phyloP scores from a whole-genome alignment of 2,888 invertebrate species.

The Eulithis testata region DNA sequence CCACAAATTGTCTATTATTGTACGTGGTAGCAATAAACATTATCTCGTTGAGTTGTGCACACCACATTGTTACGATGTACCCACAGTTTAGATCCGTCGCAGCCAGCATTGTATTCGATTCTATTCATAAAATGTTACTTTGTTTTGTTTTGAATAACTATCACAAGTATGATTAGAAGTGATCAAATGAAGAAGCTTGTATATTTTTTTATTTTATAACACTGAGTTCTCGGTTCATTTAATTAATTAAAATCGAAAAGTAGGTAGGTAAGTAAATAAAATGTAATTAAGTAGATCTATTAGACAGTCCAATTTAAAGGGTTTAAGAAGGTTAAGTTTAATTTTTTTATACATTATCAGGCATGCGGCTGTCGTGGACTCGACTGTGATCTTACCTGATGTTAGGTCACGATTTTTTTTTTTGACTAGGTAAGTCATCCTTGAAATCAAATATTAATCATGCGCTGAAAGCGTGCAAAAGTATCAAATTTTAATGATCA shows the following conservation, averaged over 20 bases:
- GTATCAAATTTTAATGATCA: constrained; percentile 6
- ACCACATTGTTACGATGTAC: constrained; percentile 35
- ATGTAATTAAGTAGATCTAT: no score
- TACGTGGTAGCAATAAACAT: constrained; percentile 27
- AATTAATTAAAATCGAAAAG: no score
- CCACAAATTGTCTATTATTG: constrained; percentile 30
- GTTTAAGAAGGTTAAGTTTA: no score
- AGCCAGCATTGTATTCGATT: neutral
- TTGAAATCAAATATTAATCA: neutral
- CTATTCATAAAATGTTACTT: neutral
- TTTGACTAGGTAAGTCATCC: neutral
- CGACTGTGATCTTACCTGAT: no score
- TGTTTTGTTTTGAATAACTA: neutral
- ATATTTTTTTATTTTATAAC: no score
- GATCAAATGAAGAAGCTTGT: no score
- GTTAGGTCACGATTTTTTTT: neutral
- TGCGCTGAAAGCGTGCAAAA: neutral
- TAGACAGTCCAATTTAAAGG: no score
- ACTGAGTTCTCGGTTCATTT: no score
- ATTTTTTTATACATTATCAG: no score
- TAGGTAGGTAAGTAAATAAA: no score
- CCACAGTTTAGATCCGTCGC: neutral
- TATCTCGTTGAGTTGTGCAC: constrained; percentile 30
- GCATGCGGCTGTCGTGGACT: no score
- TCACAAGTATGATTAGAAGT: no score